phyloP scores from a whole-genome alignment of 2,888 invertebrate species.

The Leuctra nigra region DNA sequence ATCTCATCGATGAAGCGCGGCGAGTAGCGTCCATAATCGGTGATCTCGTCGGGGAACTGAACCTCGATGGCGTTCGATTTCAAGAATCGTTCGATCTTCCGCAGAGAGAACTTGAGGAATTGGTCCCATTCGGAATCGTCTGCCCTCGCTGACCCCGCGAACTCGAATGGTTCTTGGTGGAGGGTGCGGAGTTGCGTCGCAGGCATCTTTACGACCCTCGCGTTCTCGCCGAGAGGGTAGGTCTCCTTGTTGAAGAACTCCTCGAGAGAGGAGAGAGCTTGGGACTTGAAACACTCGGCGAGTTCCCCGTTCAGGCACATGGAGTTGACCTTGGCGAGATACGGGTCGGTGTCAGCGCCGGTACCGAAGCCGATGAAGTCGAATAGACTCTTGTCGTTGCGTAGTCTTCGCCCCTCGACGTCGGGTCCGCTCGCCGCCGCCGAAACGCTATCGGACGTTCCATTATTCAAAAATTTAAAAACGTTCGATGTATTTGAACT shows the following conservation, averaged over 20 bases:
- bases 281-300: slow-evolving; percentile 80
- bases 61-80: slow-evolving; percentile 73
- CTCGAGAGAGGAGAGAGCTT: slow-evolving; percentile 65
- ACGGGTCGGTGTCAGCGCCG: slow-evolving; percentile 66
- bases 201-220: slow-evolving; percentile 60
- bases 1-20: slow-evolving; percentile 80
- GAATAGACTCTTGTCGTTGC: slow-evolving; percentile 62
- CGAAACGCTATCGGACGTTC: neutral
- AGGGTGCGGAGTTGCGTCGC: slow-evolving; percentile 62
- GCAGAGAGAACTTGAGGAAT: slow-evolving; percentile 65
- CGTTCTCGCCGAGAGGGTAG: slow-evolving; percentile 60
- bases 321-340: slow-evolving; percentile 63
- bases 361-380: slow-evolving; percentile 76
- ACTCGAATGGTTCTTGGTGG: slow-evolving; percentile 64
- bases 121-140: slow-evolving; percentile 77
- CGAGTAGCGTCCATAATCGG: slow-evolving; percentile 64
- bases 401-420: slow-evolving; percentile 37
- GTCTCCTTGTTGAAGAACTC: slow-evolving; percentile 64
- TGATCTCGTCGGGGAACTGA: slow-evolving; percentile 66
- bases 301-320: slow-evolving; percentile 72
- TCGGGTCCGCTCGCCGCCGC: neutral
- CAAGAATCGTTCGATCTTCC: slow-evolving; percentile 69
- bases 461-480: slow-evolving; percentile 1
- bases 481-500: neutral
- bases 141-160: slow-evolving; percentile 60